These are phyloP conservation scores for Thera britannica DNA, from an alignment of 2,888 invertebrate genomes.

Conservation along the genomic window DNA sequence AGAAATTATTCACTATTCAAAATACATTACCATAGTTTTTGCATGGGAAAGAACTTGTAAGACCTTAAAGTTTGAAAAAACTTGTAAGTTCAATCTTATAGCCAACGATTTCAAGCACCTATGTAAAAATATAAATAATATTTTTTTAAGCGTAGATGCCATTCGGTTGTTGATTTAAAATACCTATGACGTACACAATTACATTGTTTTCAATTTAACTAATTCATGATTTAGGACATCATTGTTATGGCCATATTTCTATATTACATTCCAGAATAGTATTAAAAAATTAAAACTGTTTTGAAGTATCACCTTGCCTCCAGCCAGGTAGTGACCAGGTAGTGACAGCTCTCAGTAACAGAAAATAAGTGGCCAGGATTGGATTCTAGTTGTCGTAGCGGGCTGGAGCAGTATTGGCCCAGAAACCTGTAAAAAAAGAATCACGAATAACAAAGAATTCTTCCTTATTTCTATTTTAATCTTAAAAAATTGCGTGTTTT, in stretches of 20 bases:
- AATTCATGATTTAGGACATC: too few relatives aligned
- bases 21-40: not conserved
- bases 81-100: not conserved
- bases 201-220: not conserved
- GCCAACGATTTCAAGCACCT: not conserved
- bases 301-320: conserved; percentile 55
- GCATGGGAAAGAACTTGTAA: too few relatives aligned
- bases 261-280: not conserved
- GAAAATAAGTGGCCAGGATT: conserved; percentile 48
- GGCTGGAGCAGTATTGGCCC: conserved; percentile 65
- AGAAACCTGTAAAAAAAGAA: conserved; percentile 61
- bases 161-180: not conserved
- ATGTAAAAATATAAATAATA: too few relatives aligned
- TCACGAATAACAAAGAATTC: not conserved
- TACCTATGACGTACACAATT: not conserved
- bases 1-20: not conserved
- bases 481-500: not conserved
- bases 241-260: not conserved
- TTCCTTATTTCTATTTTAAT: not conserved
- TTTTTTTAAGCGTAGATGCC: not conserved
- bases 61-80: too few relatives aligned
- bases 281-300: not conserved
- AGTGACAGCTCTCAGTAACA: conserved; percentile 50
- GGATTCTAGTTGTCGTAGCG: conserved; percentile 74
- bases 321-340: conserved; percentile 48